Evolutionary conservation across 2,797 vertebrate genomes (phyloP), one percentile per base, ranked within the genome.

Genomic region (Liasis olivaceus): DNA sequence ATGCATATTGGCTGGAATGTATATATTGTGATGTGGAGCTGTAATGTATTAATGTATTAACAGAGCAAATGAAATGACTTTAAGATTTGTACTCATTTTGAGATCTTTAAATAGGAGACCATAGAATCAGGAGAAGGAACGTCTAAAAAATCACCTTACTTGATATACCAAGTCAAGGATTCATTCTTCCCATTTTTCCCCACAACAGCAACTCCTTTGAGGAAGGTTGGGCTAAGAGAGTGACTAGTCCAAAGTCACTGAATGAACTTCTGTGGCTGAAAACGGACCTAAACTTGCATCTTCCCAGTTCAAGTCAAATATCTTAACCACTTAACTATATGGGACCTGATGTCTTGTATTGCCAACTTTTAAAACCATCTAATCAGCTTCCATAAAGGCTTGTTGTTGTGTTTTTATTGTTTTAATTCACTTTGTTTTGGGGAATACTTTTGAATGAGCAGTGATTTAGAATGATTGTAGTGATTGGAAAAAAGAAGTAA

Each of bases 401-500:
- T 88, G 9, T 26, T 64, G 0, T 12, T 63, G 12, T 87, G 85
- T 13, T 87, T 24, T 87, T 60, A 69, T 17, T 89, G 26, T 24
- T 47, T 89, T 5, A 69, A 54, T 47, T 13, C 0, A n/a, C 31
- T 24, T 89, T 89, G 54, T 54, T 63, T 93, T 86, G 81, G 87
- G 93, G 69, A 87, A 89, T 84, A 77, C 20, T 89, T 87, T 72
- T 64, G 92, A 54, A 64, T 63, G 64, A 93, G 26, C 64, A 59
- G 42, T 77, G 90, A 90, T 93, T 95, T 59, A 90, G 85, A 95
- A 90, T 86, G 0, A 89, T 59, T 92, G 0, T 85, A 93, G 90
- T 54, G 69, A 93, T 54, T 92, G 51, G 58, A 15, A 89, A 54
- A 51, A 81, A 72, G 51, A 93, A 92, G 42, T 28, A 63, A 54